Percentiles rank a stretch among this genome's conserved stretches.
phyloP scores from a whole-genome alignment of 2,888 invertebrate genomes.

The Drosophila silvestris region DNA sequence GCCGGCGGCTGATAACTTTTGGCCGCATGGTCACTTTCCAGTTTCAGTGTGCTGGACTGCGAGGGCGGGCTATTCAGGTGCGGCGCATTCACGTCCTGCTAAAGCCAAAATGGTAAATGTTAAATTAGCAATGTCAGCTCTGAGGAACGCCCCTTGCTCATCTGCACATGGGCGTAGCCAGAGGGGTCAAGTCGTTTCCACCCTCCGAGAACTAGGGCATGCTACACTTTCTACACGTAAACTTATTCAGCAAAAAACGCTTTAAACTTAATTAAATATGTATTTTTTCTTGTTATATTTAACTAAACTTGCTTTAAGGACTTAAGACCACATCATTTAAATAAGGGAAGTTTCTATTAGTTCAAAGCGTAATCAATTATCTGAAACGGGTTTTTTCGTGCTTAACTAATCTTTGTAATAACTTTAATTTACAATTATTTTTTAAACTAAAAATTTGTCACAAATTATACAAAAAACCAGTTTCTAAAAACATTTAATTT shows the following conservation, averaged over 20 bases:
- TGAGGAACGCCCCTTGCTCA: slow-evolving; percentile 27
- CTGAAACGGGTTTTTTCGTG: not conserved
- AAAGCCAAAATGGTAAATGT: slow-evolving; percentile 23
- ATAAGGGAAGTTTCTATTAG: not conserved
- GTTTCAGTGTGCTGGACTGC: slow-evolving; percentile 84
- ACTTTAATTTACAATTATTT: not conserved
- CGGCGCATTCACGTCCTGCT: slow-evolving; percentile 76
- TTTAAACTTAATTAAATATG: not conserved
- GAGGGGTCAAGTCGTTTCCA: not conserved
- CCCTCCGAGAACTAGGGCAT: not conserved
- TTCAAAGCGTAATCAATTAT: not conserved
- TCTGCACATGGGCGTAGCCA: not conserved
- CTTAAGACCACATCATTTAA: not conserved
- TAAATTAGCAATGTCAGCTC: slow-evolving; percentile 25
- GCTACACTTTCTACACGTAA: not conserved
- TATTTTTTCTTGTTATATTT: not conserved
- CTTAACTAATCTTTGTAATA: not conserved
- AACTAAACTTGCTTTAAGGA: not conserved
- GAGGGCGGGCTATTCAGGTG: slow-evolving; percentile 84
- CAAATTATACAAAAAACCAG: not conserved
- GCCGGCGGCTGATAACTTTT: slow-evolving; percentile 78
- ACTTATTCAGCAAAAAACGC: not conserved
- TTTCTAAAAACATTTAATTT: not conserved
- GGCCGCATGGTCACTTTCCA: slow-evolving; percentile 79
- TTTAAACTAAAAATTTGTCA: not conserved